A percentile compares a stretch with the other conserved stretches of the same genome.
phyloP scores from a whole-genome alignment of 2,797 vertebrate genomes.

The Semaprochilodus insignis region DNA sequence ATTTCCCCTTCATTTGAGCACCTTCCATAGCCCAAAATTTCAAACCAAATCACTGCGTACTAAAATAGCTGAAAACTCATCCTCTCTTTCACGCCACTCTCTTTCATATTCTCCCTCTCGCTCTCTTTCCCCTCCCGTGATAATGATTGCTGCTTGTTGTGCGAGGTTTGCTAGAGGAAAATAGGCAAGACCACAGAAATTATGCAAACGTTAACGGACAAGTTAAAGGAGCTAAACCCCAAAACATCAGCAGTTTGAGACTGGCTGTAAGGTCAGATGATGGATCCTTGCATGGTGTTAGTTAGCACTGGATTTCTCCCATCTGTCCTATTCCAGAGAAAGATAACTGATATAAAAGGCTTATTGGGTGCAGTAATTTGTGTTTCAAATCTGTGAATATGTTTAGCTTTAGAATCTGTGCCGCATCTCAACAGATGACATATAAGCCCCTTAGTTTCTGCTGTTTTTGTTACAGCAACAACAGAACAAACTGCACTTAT shows the following conservation, averaged over 20 bases:
- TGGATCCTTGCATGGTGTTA: not conserved
- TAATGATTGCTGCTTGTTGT: constrained; percentile 37
- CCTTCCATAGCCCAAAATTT: constrained; percentile 76
- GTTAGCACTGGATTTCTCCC: not conserved
- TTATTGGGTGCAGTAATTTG: not conserved
- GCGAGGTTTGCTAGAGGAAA: constrained; percentile 22
- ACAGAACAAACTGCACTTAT: not conserved
- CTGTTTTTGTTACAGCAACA: not conserved
- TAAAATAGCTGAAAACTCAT: constrained; percentile 68
- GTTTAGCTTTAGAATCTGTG: not conserved
- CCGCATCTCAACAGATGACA: not conserved
- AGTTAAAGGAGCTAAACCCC: constrained; percentile 8
- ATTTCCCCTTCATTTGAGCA: constrained; percentile 71
- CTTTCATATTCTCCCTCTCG: constrained; percentile 14
- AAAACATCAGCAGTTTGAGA: constrained; percentile 30
- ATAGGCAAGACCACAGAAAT: constrained; percentile 9
- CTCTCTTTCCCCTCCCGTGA: not conserved
- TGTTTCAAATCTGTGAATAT: not conserved
- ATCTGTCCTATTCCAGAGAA: constrained; percentile 12
- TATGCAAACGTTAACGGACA: not conserved
- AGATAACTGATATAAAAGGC: not conserved
- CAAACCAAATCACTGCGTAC: constrained; percentile 62
- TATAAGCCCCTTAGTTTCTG: not conserved
- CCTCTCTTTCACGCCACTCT: not conserved
- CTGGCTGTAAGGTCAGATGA: constrained; percentile 28